phyloP scores from a whole-genome alignment of 2,797 vertebrate genomes.

The Leuciscus waleckii region DNA sequence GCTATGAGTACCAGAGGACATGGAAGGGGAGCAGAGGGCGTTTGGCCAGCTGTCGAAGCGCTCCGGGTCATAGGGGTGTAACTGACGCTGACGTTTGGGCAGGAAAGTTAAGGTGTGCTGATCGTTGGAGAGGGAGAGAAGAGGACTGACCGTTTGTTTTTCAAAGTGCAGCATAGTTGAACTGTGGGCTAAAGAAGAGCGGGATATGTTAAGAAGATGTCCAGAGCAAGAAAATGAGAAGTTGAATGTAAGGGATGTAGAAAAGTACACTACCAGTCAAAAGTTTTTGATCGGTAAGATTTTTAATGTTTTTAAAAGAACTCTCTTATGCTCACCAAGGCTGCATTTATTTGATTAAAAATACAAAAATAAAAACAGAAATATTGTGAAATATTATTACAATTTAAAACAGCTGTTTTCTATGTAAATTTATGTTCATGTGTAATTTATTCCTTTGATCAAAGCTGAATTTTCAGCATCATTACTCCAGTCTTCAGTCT shows the following conservation, averaged over 20 bases:
- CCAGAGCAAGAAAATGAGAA: background rate
- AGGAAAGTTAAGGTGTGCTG: conserved; percentile 84
- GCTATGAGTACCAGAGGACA: conserved; percentile 82
- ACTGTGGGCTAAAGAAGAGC: conserved; percentile 69
- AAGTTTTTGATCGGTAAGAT: too few relatives aligned
- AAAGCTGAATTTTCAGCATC: too few relatives aligned
- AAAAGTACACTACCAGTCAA: background rate
- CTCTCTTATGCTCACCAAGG: too few relatives aligned
- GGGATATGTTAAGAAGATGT: background rate
- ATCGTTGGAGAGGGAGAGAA: conserved; percentile 85
- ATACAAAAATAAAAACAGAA: too few relatives aligned
- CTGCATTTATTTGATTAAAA: too few relatives aligned
- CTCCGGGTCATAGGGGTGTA: conserved; percentile 76
- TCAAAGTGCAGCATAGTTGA: conserved; percentile 80
- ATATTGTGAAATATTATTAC: too few relatives aligned
- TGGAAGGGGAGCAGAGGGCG: conserved; percentile 78
- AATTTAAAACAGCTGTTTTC: too few relatives aligned
- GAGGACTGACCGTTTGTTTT: conserved; percentile 85
- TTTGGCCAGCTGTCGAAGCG: conserved; percentile 94
- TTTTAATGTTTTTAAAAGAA: too few relatives aligned
- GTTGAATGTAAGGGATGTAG: background rate
- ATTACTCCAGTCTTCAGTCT: too few relatives aligned
- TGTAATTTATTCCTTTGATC: too few relatives aligned
- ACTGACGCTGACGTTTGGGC: conserved; percentile 79
- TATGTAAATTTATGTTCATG: too few relatives aligned